Evolutionary conservation across 2,797 vertebrate genomes (phyloP), one percentile per base, ranked within the genome.

Genomic region (Eulemur coronatus): DNA sequence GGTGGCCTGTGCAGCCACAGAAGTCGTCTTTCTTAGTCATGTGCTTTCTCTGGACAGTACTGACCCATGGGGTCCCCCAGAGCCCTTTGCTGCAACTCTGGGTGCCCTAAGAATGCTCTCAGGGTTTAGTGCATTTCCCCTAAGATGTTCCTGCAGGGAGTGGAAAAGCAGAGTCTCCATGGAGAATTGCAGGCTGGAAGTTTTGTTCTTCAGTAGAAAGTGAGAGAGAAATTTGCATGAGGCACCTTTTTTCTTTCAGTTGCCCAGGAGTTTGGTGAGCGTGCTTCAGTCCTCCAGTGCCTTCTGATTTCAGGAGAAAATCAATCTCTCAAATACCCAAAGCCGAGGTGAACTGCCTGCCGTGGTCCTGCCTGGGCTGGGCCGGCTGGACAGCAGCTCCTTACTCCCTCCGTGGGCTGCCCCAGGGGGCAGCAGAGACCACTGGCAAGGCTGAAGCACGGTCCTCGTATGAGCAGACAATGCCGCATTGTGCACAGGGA

Each of bases 311-410:
- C 33, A 59, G 79, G 67, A 78, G 84, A 52, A 67, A 89, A 72
- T 65, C 59, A 24, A 55, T 50, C 79, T 84, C 38, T 52, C n/a
- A n/a, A 33, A 10, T 28, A 7, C 7, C 9, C n/a, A n/a, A 24
- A 55, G 48, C 69, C 1, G 0, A 14, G 52, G 75, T 48, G 15
- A 10, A 52, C 13, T 35, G 35, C 4, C 50, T 33, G 63, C 10
- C 14, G 2, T 10, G n/a, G 9, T 38, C n/a, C n/a, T 28, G 38
- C 55, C 57, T 5, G 30, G 0, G 0, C 35, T 3, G 1, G 1
- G 24, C 12, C 9, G 10, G 4, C 33, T 17, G 24, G 72, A 22
- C 3, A 2, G 4, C 15, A 7, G 2, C 33, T 52, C 18, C 38
- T 96, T 9, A 46, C 5, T 26, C 10, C 48, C 30, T 76, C 57